Evolutionary conservation across 2,113 vertebrate species (phyloP).

Genomic region (Lycaon pictus): DNA sequence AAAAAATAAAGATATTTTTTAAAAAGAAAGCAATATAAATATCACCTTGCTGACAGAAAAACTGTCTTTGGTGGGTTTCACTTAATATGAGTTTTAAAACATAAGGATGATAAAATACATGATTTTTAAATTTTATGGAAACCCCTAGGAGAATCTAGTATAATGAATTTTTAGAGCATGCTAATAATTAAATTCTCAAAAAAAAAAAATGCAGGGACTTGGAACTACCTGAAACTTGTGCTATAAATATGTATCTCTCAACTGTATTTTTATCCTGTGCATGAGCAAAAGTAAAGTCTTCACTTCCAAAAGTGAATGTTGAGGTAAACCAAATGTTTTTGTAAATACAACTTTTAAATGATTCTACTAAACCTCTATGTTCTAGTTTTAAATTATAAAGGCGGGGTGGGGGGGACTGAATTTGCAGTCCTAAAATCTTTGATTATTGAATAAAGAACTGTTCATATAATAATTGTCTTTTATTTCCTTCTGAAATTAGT

Average conservation of each 20-base stretch:
- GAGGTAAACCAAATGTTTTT: background rate
- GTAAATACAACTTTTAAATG: background rate
- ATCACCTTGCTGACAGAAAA: background rate
- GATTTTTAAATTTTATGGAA: background rate
- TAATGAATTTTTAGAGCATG: background rate
- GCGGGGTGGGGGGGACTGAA: background rate
- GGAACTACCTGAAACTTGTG: background rate
- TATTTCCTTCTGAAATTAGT: background rate
- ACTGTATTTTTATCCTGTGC: background rate
- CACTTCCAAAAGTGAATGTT: background rate
- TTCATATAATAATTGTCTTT: background rate
- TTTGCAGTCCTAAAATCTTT: background rate
- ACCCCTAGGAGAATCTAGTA: background rate
- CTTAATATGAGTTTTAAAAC: background rate
- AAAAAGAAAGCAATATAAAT: background rate
- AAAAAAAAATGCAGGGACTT: background rate
- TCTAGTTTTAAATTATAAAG: conserved; percentile 5
- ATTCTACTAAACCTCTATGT: background rate
- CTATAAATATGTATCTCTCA: background rate
- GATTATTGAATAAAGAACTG: background rate
- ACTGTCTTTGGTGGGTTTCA: background rate
- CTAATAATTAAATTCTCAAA: background rate
- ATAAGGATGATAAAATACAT: background rate
- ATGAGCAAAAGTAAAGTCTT: background rate
- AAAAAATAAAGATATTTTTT: too few relatives aligned